Base-by-base conservation (phyloP, 2,113 vertebrate species). In the Daphoenositta chrysoptera region DNA sequence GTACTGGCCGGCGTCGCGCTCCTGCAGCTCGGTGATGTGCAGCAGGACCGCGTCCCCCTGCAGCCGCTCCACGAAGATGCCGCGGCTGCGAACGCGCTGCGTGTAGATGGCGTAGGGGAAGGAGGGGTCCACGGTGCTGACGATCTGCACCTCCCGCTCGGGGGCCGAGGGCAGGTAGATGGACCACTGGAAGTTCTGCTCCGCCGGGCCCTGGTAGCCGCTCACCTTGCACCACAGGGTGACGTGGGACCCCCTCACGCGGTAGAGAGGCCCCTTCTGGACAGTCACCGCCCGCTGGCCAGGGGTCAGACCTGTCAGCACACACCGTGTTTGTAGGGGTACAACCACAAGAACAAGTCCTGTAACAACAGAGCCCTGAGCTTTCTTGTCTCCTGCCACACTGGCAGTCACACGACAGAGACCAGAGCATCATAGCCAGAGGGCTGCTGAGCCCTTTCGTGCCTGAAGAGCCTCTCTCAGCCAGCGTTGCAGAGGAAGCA, bases 171-270 rank as follows among this genome's bases (percentile, higher is more conserved):
- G 97, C 85, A 98, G 97, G 96, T 99, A 99, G 97, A 99, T 98
- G 95, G 99, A 99, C 99, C 99, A 99, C 97, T 99, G 99, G 78
- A 99, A 99, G 87, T 98, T 68, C 92, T 98, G 98, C 23, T 35
- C 53, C 0, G 42, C 2, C 0, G 87, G 45, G 20, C 87, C 94
- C 70, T 45, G 33, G 73, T 99, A 96, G 60, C 98, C 98, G 26
- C 97, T 99, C 96, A 99, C 99, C 19, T 99, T 99, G 97, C 99
- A 99, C 99, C 98, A 99, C 97, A 99, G 98, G 48, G 98, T 99
- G 97, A 99, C 54, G 33, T 99, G 99, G 85, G 99, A 99, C 33
- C 99, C 99, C 93, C 42, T 48, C 3, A 92, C 83, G 2, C 99
- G 98, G 47, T 98, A 99, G 33, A 99, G 97, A 2, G 98, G 99